phyloP scores from a whole-genome alignment of 2,113 vertebrate species.

The Caranx ignobilis region DNA sequence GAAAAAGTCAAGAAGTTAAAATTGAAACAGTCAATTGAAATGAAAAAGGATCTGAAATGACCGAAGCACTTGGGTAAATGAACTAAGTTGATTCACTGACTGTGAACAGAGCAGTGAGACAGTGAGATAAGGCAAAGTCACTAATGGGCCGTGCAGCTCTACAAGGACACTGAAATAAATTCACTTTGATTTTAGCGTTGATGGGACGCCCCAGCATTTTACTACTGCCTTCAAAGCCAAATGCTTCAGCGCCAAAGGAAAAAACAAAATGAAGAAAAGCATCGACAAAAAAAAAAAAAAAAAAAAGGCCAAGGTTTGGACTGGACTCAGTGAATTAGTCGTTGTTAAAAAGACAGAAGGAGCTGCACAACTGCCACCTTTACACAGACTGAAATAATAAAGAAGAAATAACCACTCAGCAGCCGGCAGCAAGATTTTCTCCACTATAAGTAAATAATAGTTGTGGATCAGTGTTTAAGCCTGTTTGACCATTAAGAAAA shows the following conservation, averaged over 20 bases:
- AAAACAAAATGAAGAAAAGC: not conserved
- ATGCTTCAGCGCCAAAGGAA: not conserved
- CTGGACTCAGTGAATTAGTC: not conserved
- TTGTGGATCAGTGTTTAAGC: not conserved
- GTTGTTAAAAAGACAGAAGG: not conserved
- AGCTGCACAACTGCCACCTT: not conserved
- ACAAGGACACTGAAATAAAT: no score
- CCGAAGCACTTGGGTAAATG: no score
- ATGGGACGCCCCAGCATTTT: not conserved
- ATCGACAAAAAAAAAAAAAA: not conserved
- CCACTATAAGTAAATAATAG: not conserved
- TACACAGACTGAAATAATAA: not conserved
- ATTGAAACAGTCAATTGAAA: not conserved
- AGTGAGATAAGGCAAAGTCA: not conserved
- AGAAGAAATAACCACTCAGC: not conserved
- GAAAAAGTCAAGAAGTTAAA: not conserved
- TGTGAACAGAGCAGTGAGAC: not conserved
- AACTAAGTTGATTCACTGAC: no score
- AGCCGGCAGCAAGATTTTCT: no score
- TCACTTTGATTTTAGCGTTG: no score
- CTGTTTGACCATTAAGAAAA: not conserved
- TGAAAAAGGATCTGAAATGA: not conserved
- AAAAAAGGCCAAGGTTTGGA: not conserved
- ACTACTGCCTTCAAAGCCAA: not conserved
- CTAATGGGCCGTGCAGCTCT: no score